Evolutionary conservation across 2,113 vertebrate genomes (phyloP), one percentile per base, ranked within the genome.

Genomic region (Phrynosoma platyrhinos): DNA sequence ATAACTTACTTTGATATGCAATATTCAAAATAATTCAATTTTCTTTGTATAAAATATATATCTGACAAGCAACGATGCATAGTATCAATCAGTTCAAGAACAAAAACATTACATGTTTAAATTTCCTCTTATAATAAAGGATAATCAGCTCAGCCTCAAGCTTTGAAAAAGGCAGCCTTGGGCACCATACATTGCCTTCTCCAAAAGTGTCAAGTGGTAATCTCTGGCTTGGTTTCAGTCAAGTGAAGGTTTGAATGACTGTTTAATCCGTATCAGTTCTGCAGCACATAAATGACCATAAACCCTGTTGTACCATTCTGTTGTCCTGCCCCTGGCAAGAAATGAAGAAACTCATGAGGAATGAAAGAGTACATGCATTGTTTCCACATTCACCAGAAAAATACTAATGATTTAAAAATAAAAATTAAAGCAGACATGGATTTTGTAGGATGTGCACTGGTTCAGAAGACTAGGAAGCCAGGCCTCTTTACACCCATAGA

Each of bases 271-370:
- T 87, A 94, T 79, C 42, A 98, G 93, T 58, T 92, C 86, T 0
- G 95, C 92, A 86, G 97, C 95, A 93, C 98, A 94, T 27, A 94
- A 95, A 42, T 96, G 95, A 58, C 97, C 97, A 78, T 95, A 94
- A 62, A 96, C 96, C 94, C 91, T 96, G 86, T 95, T 92, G 96
- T 98, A 94, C 97, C 97, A 98, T 88, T 96, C 96, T 52, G 87
- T 93, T 4, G 97, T 97, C 62, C 96, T 96, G n/a, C 97, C 97
- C 90, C 97, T 98, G 93, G 16, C 93, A 86, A 90, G 83, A 0
- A 91, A 40, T 71, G 4, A 30, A 81, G 42, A 0, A 58, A 5
- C 23, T 36, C 13, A 30, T 81, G 47, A 81, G 40, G 9, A 47
- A 66, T 9, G 68, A 52, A 23, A 4, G 10, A 71, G 12, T 86